Base-by-base conservation (phyloP, 2,113 vertebrate species). In the Nymphicus hollandicus region DNA sequence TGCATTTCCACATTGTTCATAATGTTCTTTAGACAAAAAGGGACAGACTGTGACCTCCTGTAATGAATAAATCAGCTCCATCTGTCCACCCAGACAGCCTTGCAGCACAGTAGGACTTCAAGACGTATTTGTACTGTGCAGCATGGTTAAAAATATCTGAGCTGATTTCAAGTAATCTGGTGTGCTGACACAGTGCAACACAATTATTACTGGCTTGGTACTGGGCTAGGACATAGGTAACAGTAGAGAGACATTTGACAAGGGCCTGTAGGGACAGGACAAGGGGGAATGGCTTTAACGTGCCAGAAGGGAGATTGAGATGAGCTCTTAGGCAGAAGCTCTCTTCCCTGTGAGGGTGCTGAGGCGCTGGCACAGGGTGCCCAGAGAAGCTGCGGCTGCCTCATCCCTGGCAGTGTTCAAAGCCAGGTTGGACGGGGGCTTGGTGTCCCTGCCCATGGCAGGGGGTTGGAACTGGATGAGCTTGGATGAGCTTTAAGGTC, bases 21-120 rank as follows among this genome's bases (percentile, higher is more conserved):
- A 35, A 52, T 50, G 58, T 87, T 88, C 43, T 86, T 68, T 43
- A 55, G 69, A 79, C 53, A 71, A 63, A 39, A 81, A 89, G 13
- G 55, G 88, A 88, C 84, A 84, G 78, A 56, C 22, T 66, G 60
- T 82, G 92, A 90, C 65, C 61, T 94, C 0, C 0, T 35, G 71
- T 92, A 68, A 73, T 70, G 53, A 95, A 94, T 88, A 88, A 90
- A 81, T 91, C 79, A 76, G 55, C 58, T 89, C 47, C 60, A 13
- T 88, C 33, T 85, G 69, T 73, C 92, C 39, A 53, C 86, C 52
- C 73, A 91, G 52, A 55, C 61, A 83, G 55, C 55, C 33, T 47
- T 17, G 11, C 37, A 89, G 83, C 80, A 81, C 2, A 3, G 46
- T 10, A 81, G 50, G 61, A 25, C 52, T 81, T 64, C 37, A 70